phyloP scores from a whole-genome alignment of 2,888 invertebrate species.

The Parnassius apollo region DNA sequence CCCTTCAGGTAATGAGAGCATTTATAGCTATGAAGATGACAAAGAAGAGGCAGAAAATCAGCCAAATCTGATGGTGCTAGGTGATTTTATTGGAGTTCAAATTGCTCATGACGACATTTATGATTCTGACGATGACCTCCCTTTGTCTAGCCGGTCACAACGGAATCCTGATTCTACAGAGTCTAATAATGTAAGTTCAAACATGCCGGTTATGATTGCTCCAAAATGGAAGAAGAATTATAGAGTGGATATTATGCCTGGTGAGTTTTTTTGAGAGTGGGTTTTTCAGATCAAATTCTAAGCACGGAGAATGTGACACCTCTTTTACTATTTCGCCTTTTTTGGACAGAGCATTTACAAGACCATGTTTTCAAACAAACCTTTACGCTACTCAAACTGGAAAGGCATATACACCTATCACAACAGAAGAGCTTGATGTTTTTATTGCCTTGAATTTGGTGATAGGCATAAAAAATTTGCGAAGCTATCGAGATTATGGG shows the following conservation, averaged over 20 bases:
- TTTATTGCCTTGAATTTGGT: too few species aligned
- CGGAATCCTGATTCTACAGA: slow-evolving; percentile 4
- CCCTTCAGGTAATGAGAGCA: slow-evolving; percentile 26
- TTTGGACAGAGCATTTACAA: too few species aligned
- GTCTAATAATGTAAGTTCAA: background rate
- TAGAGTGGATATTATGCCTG: slow-evolving; percentile 10
- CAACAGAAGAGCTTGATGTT: too few species aligned
- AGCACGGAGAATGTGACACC: too few species aligned
- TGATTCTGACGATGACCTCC: slow-evolving; percentile 12
- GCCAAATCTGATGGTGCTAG: too few species aligned
- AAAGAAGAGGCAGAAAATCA: too few species aligned
- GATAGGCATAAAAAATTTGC: too few species aligned
- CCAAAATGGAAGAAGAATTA: slow-evolving; percentile 22
- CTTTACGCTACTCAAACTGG: slow-evolving; percentile 8
- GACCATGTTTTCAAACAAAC: slow-evolving; percentile 27
- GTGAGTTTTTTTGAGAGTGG: slow-evolving; percentile 15
- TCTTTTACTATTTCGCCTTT: too few species aligned
- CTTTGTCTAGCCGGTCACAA: background rate
- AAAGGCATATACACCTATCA: too few species aligned
- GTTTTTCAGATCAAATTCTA: slow-evolving; percentile 17
- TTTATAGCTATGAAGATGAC: slow-evolving; percentile 13
- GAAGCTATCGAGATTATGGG: too few species aligned
- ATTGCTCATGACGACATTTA: background rate
- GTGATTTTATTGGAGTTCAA: slow-evolving; percentile 3
- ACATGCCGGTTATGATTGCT: background rate